phyloP scores from a whole-genome alignment of 2,797 vertebrate genomes.

The Ispidina picta region DNA sequence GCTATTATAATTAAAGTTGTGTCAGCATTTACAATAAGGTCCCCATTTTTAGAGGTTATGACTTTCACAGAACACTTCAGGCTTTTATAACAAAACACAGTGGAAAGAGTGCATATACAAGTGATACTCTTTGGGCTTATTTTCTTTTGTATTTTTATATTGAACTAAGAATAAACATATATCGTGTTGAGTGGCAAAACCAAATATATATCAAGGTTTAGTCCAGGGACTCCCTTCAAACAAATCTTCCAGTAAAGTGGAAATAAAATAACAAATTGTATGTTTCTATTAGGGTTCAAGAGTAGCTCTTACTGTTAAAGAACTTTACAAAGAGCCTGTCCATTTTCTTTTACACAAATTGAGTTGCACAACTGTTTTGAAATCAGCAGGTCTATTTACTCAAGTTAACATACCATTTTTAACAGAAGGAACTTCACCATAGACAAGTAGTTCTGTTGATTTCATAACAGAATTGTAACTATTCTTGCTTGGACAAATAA shows the following conservation, averaged over 20 bases:
- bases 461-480: background rate
- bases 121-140: background rate
- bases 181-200: background rate
- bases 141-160: background rate
- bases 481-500: background rate
- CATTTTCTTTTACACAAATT: background rate
- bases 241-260: background rate
- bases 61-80: slow-evolving; percentile 43
- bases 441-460: background rate
- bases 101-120: background rate
- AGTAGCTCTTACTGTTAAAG: background rate
- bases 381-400: background rate
- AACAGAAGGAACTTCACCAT: background rate
- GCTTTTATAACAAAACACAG: slow-evolving; percentile 23
- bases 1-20: slow-evolving; percentile 70
- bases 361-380: background rate
- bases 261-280: background rate
- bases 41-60: slow-evolving; percentile 45
- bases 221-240: background rate
- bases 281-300: background rate
- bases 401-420: accelerated
- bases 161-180: background rate
- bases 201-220: background rate
- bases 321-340: background rate
- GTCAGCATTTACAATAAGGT: slow-evolving; percentile 68